Evolutionary conservation across 2,888 invertebrate species (phyloP).

Genomic region (Peribatodes rhomboidaria): DNA sequence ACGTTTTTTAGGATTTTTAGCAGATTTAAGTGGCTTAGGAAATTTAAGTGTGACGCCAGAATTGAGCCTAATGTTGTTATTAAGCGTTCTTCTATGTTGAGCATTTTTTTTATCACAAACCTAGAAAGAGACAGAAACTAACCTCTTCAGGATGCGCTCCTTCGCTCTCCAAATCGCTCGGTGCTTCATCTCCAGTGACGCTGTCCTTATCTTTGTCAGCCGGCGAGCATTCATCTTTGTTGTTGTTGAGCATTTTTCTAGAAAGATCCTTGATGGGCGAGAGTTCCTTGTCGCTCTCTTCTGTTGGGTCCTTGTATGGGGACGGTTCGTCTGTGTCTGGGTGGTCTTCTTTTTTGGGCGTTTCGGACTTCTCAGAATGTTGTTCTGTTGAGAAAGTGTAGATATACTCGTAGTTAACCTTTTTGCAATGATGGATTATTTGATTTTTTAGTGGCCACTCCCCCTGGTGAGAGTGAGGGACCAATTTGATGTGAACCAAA

Average conservation of each 20-base stretch:
- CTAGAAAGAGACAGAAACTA: conserved; percentile 39
- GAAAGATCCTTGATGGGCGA: conserved; percentile 52
- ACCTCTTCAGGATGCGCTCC: conserved; percentile 95
- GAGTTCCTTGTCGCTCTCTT: conserved; percentile 68
- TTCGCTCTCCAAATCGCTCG: conserved; percentile 95
- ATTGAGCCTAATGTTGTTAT: too few species aligned
- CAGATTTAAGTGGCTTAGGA: too few species aligned
- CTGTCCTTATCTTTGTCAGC: conserved; percentile 87
- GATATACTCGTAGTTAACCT: neutral
- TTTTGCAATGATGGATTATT: too few species aligned
- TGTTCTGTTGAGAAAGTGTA: conserved; percentile 48
- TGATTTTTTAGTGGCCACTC: too few species aligned
- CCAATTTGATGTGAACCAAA: too few species aligned
- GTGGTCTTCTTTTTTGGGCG: conserved; percentile 70
- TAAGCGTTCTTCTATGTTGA: too few species aligned
- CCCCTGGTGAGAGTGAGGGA: too few species aligned
- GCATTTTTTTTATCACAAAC: too few species aligned
- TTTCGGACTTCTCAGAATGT: conserved; percentile 66
- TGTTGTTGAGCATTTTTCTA: conserved; percentile 72
- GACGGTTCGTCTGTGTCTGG: conserved; percentile 57
- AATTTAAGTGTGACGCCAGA: too few species aligned
- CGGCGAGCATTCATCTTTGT: conserved; percentile 80
- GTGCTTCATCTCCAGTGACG: conserved; percentile 87
- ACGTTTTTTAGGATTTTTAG: too few species aligned
- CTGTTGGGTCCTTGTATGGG: conserved; percentile 60